phyloP scores from a whole-genome alignment of 2,113 vertebrate species.

The Hemichromis elongatus region DNA sequence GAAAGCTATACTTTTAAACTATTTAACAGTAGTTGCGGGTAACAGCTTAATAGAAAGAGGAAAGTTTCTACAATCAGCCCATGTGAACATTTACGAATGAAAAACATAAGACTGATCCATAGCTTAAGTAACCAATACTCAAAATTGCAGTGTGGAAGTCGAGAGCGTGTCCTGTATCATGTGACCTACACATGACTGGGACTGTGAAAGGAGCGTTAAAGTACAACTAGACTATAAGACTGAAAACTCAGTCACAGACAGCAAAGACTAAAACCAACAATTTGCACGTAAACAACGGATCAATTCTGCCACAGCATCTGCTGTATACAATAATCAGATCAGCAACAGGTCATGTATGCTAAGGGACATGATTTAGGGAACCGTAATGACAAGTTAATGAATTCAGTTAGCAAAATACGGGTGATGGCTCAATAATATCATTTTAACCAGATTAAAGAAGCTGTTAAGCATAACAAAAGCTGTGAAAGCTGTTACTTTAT shows the following conservation, averaged over 20 bases:
- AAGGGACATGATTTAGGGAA: neutral
- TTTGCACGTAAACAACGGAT: neutral
- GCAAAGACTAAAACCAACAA: neutral
- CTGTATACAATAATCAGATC: neutral
- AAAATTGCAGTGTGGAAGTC: constrained; percentile 32
- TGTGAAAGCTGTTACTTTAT: neutral
- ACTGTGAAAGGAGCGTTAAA: constrained; percentile 53
- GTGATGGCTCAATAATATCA: too few species aligned
- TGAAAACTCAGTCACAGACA: neutral
- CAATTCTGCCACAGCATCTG: neutral
- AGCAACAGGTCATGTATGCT: neutral
- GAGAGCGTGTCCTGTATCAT: constrained; percentile 68
- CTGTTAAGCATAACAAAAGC: neutral
- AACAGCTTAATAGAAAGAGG: neutral
- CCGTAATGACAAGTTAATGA: neutral
- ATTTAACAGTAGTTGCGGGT: neutral
- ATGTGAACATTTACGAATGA: neutral
- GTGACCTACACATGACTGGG: constrained; percentile 91
- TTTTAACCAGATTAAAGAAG: neutral
- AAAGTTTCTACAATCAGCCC: neutral
- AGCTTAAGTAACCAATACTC: constrained; percentile 5
- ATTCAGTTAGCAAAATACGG: neutral
- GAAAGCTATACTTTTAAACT: neutral
- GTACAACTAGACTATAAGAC: constrained; percentile 9
- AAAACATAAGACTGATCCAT: neutral